Base-by-base conservation (phyloP, 2,113 vertebrate species). In the Piaya cayana region DNA sequence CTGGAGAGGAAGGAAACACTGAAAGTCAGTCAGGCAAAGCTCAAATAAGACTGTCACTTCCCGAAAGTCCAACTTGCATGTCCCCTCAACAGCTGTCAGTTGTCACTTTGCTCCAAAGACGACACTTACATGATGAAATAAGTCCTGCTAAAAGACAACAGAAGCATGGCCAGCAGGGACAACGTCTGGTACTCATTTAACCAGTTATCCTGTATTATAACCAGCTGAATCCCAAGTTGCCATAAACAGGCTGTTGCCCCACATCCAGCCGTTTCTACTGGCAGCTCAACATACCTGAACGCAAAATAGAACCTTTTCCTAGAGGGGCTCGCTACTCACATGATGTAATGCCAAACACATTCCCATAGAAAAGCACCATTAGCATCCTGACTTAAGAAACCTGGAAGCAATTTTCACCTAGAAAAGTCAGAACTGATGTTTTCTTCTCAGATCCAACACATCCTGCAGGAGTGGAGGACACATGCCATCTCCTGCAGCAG, bases 361-460 rank as follows among this genome's bases (percentile, higher is more conserved):
- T 75, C 52, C 77, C 30, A 30, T 0, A 63, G 69, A 68, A 56
- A 8, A 52, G 17, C 21, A 55, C 65, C 12, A 13, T 32, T 20
- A 64, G 22, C 36, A 63, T 12, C 42, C 52, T 82, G 32, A 82
- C 49, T 77, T 63, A 27, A 29, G n/a, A 63, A 78, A 74, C 64
- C 83, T 2, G 0, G 50, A 77, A 69, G 23, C 49, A 86, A 67
- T 0, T 0, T 43, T 71, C 2, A 1, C 27, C 47, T 52, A 14
- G 11, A 64, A 9, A 87, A 79, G 56, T 32, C 42, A 84, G 64
- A 83, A 45, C 6, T 34, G 7, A 30, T 30, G 0, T 1, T 76
- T 76, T 72, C 32, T 14, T 7, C 45, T 63, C 15, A 27, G 8
- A 32, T 32, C 29, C 37, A 18, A 17, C n/a, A 20, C 22, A 4